A percentile compares a stretch with the other conserved stretches of the same genome.
These are phyloP conservation scores for Noctuana brunneofusca DNA, from an alignment of 2,888 invertebrate species.

Conservation along the genomic window DNA sequence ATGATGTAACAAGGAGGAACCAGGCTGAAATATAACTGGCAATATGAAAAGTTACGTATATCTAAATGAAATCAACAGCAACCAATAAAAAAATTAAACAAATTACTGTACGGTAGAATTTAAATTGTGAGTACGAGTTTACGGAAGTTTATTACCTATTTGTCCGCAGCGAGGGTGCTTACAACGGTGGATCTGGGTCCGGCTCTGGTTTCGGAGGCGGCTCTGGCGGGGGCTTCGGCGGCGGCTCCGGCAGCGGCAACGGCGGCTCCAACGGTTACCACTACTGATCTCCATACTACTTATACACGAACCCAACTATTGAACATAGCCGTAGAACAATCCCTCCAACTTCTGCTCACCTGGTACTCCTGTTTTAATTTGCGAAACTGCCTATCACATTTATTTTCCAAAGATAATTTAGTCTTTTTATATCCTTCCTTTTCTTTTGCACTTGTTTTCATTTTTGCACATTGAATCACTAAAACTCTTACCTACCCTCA, in stretches of 20 bases:
- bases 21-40: too few species aligned
- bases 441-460: constrained; percentile 28
- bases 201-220: constrained; percentile 47
- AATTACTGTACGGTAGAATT: too few species aligned
- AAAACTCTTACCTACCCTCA: not conserved
- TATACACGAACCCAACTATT: not conserved
- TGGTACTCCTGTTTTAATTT: constrained; percentile 6
- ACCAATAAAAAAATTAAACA: too few species aligned
- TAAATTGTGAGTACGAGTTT: too few species aligned
- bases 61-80: too few species aligned
- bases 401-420: not conserved
- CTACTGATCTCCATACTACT: constrained; percentile 62
- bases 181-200: constrained; percentile 57
- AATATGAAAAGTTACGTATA: too few species aligned
- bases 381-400: not conserved
- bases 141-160: not conserved
- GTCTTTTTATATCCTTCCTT: not conserved
- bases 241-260: constrained; percentile 39
- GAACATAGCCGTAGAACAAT: constrained; percentile 4
- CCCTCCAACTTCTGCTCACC: not conserved
- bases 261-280: constrained; percentile 63
- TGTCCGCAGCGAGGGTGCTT: constrained; percentile 67
- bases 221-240: constrained; percentile 44
- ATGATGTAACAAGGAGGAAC: too few species aligned
- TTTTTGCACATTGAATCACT: too few species aligned